Evolutionary conservation across 1,140 invertebrate species (phyloP), one percentile per base, ranked within the genome.

Genomic region (Zaprionus ghesquierei): DNA sequence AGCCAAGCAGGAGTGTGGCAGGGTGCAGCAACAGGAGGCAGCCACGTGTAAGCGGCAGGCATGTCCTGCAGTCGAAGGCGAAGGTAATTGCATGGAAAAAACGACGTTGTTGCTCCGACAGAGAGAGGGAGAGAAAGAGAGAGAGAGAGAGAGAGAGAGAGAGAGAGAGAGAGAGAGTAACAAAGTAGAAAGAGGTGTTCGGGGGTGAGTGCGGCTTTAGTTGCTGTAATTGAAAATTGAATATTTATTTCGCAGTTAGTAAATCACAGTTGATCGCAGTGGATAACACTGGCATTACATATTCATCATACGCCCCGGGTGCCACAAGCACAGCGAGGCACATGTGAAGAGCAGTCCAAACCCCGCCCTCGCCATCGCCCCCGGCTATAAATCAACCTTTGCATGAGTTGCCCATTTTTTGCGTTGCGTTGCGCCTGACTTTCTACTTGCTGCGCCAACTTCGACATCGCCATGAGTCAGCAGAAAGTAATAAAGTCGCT

Each of bases 191-290:
- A n/a, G n/a, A n/a, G n/a, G n/a, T n/a, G n/a, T n/a, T n/a, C n/a
- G 6, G 31, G n/a, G 0, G 2, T 35, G 50, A 46, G 41, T 53
- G 9, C 50, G 22, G 35, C 54, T 64, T 65, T 77, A 56, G 58
- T 55, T 53, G 50, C 61, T 38, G 84, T 89, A 89, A 89, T 89
- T 86, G 82, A 89, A 89, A 89, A 89, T 89, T 80, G 84, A 87
- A 89, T 89, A 89, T 89, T 89, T 89, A 89, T 82, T 89, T 89
- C 79, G 84, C 84, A 89, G 84, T 89, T 89, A 89, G 79, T 89
- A 89, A 89, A 89, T 89, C 84, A 89, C 84, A 89, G 84, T 84
- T 82, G 75, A 82, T 56, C 75, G 64, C 82, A 82, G 65, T 86
- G 81, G 81, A 87, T 86, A 85, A 78, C 81, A 75, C 60, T 54